Percentiles rank a stretch among this genome's conserved stretches.
phyloP scores from a whole-genome alignment of 2,113 vertebrate species.

The Anser cygnoides region DNA sequence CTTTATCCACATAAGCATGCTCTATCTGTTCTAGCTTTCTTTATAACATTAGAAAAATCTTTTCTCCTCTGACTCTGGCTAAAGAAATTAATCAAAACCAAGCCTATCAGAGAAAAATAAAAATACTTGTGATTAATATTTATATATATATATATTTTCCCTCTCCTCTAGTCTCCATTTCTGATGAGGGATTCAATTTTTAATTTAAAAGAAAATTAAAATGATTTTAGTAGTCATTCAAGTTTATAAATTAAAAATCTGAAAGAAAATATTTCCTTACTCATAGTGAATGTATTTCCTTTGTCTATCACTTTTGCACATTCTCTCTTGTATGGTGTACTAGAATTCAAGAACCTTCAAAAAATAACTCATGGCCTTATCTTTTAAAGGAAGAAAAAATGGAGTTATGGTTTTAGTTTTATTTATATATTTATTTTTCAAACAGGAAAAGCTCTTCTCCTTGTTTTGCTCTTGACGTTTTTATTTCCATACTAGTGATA shows the following conservation, averaged over 20 bases:
- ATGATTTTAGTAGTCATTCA: not conserved
- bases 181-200: not conserved
- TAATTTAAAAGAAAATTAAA: not conserved
- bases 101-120: not conserved
- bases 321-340: not conserved
- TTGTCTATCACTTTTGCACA: not conserved
- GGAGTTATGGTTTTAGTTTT: not conserved
- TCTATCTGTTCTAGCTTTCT: not conserved
- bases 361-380: not conserved
- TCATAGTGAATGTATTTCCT: not conserved
- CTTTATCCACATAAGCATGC: not conserved
- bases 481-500: not conserved
- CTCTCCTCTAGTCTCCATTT: not conserved
- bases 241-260: not conserved
- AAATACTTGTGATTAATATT: not conserved
- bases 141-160: too few species aligned
- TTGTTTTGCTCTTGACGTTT: not conserved
- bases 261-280: not conserved
- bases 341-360: not conserved
- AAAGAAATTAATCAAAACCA: not conserved
- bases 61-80: not conserved
- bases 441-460: not conserved
- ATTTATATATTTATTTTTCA: not conserved
- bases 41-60: not conserved
- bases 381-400: not conserved